Conservation (phyloP, 2,797 vertebrate genomes). For the Peromyscus eremicus region DNA sequence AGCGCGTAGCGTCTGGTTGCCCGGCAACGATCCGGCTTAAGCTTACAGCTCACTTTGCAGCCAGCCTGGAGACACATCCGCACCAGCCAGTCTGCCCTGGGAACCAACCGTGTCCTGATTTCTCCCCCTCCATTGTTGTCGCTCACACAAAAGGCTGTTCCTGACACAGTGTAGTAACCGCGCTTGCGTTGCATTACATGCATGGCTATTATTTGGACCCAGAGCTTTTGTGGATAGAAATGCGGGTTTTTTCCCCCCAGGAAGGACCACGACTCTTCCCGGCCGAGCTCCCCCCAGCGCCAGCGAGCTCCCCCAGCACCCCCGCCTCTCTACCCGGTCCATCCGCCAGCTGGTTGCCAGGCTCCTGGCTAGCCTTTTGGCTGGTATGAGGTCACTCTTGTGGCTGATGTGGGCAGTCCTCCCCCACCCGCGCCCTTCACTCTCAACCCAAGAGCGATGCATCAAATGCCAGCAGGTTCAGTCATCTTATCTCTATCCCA, state of each 20-base stretch:
- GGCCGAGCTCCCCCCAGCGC: background rate
- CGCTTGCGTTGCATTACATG: conserved; percentile 80
- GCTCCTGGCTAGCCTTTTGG: conserved; percentile 81
- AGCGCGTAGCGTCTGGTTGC: conserved; percentile 87
- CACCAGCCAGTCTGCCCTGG: conserved; percentile 79
- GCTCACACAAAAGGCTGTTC: conserved; percentile 83
- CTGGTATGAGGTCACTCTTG: conserved; percentile 73
- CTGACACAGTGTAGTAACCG: conserved; percentile 77
- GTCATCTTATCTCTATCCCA: conserved; percentile 75
- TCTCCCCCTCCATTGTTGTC: conserved; percentile 84
- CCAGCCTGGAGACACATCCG: conserved; percentile 81
- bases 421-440: conserved; percentile 75
- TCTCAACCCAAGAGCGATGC: conserved; percentile 60
- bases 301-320: background rate
- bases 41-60: conserved; percentile 79
- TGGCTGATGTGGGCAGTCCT: conserved; percentile 69
- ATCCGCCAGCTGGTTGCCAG: conserved; percentile 76
- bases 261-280: conserved; percentile 64
- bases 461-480: conserved; percentile 80
- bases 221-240: background rate
- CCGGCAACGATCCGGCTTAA: conserved; percentile 83
- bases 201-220: conserved; percentile 57
- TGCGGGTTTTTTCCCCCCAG: conserved; percentile 67
- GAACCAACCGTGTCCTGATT: conserved; percentile 86
- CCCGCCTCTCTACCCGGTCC: conserved; percentile 19